Evolutionary conservation across 2,797 vertebrate genomes (phyloP), one percentile per base, ranked within the genome.

Genomic region (Chaetodon trifasciatus): DNA sequence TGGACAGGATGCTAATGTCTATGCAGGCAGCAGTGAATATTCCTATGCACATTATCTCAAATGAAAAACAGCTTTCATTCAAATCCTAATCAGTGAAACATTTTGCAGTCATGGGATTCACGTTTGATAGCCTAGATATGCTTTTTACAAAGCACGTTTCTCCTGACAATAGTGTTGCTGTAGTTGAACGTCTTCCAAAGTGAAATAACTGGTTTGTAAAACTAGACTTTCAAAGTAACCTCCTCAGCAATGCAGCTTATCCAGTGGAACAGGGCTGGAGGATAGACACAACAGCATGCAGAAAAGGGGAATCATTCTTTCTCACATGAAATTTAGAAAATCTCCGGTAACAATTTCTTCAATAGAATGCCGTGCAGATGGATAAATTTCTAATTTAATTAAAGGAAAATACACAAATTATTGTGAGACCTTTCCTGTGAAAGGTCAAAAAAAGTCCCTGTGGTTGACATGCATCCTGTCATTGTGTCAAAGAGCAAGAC

Each of bases 71-170:
- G 10, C 19, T 69, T 60, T 74, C 11, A 60, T n/a, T 46, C 37
- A 37, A 62, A 53, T 58, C 57, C 10, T 52, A 47, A 72, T 88
- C 70, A 78, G 70, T 72, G n/a, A 60, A 65, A 65, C 62, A 56
- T 58, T 63, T 49, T 74, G 17, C 32, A 65, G 63, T n/a, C 47
- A 23, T 52, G 68, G 66, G 79, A 84, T 79, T 82, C 68, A 69
- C 35, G 11, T 75, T 68, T 65, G 57, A 76, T 65, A 49, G 1
- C 52, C 21, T 21, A 24, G 17, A 74, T 63, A 15, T 50, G 35
- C 66, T 72, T 86, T 72, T 66, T 19, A 52, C 46, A 68, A 71
- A 50, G 39, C 3, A 11, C 47, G 74, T 55, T 65, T 35, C 63
- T 78, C 47, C 55, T 61, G 44, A 66, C 35, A 37, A 47, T 10